These are phyloP conservation scores for Loris lydekkerianus DNA, from an alignment of 2,797 vertebrate genomes.

Conservation along the genomic window DNA sequence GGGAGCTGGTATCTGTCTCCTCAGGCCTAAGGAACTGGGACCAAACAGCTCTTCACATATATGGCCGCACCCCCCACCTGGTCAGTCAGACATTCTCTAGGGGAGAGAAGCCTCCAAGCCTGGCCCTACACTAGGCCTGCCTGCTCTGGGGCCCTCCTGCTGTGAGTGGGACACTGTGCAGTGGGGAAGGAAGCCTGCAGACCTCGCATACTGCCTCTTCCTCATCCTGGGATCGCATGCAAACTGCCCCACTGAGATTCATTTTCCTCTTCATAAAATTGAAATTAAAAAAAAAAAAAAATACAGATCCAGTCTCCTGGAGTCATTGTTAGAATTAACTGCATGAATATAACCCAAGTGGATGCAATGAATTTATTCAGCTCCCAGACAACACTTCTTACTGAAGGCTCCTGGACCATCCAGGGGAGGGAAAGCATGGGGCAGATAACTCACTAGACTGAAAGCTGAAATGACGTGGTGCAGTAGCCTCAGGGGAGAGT, in stretches of 20 bases:
- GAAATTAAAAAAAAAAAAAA: not conserved
- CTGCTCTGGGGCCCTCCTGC: not conserved
- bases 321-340: not conserved
- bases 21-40: not conserved
- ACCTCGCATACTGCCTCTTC: not conserved
- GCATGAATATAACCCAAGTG: not conserved
- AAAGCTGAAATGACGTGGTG: not conserved
- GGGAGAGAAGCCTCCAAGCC: not conserved
- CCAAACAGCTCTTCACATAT: not conserved
- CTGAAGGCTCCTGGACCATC: not conserved
- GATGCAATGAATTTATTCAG: not conserved
- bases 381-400: not conserved
- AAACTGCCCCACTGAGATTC: not conserved
- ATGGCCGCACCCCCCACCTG: fast-evolving
- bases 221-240: not conserved
- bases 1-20: not conserved
- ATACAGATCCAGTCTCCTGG: not conserved
- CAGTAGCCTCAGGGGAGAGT: not conserved
- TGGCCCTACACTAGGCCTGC: not conserved
- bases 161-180: not conserved
- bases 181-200: not conserved
- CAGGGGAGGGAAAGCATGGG: fast-evolving
- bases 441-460: not conserved
- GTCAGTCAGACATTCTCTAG: not conserved
- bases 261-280: not conserved